phyloP scores from a whole-genome alignment of 2,888 invertebrate species.

The Acleris holmiana region DNA sequence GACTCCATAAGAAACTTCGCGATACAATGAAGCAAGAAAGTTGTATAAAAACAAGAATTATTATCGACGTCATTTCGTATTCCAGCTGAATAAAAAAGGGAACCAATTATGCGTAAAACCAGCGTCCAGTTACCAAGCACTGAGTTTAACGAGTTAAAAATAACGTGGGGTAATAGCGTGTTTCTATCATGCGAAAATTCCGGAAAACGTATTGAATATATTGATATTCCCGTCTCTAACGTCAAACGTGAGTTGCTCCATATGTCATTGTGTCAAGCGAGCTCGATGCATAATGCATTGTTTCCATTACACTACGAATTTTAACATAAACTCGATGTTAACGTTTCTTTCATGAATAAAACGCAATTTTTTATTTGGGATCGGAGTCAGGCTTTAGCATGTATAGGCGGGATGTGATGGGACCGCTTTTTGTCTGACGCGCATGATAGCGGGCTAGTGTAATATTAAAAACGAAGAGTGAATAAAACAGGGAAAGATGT shows the following conservation, averaged over 20 bases:
- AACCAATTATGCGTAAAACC: slow-evolving; percentile 79
- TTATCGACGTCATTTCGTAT: slow-evolving; percentile 71
- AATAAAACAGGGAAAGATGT: neutral
- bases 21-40: slow-evolving; percentile 40
- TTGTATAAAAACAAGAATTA: slow-evolving; percentile 68
- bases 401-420: slow-evolving; percentile 51
- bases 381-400: slow-evolving; percentile 51
- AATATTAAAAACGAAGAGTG: slow-evolving; percentile 26
- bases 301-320: slow-evolving; percentile 83
- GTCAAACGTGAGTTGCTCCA: slow-evolving; percentile 74
- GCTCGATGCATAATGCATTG: slow-evolving; percentile 79
- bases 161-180: slow-evolving; percentile 45
- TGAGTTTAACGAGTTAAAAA: slow-evolving; percentile 64
- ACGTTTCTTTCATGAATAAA: slow-evolving; percentile 80
- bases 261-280: slow-evolving; percentile 79
- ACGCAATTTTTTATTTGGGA: slow-evolving; percentile 71
- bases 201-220: slow-evolving; percentile 71
- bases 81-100: slow-evolving; percentile 73
- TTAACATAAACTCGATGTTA: slow-evolving; percentile 82
- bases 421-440: slow-evolving; percentile 56
- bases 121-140: slow-evolving; percentile 70
- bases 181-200: slow-evolving; percentile 58
- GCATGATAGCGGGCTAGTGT: slow-evolving; percentile 17
- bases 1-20: slow-evolving; percentile 29
- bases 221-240: slow-evolving; percentile 71